Conservation (phyloP, 2,888 invertebrate genomes). For the Halocaridina rubra region DNA sequence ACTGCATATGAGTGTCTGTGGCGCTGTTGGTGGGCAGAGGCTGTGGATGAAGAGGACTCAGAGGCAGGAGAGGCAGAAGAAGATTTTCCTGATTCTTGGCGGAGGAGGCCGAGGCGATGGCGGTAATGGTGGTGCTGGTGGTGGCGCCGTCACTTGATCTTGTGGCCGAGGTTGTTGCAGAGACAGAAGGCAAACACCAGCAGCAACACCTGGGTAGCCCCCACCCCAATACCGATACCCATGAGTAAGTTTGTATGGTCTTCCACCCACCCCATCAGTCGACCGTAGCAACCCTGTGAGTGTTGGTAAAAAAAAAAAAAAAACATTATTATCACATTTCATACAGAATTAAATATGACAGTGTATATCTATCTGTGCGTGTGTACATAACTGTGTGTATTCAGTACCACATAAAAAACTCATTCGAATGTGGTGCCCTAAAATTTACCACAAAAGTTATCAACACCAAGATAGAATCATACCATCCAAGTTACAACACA, state of each 20-base stretch:
- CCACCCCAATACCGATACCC: slow-evolving; percentile 53
- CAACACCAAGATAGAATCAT: too few species aligned
- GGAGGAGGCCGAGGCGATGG: not conserved
- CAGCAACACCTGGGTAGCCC: slow-evolving; percentile 20
- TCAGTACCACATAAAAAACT: too few species aligned
- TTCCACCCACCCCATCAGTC: slow-evolving; percentile 56
- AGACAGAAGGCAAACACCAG: slow-evolving; percentile 43
- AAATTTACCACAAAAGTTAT: too few species aligned
- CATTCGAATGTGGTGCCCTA: too few species aligned
- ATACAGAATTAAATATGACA: too few species aligned
- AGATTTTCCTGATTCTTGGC: not conserved
- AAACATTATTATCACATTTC: too few species aligned
- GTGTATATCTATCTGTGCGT: too few species aligned
- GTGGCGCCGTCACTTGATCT: slow-evolving; percentile 48
- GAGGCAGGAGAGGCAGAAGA: not conserved
- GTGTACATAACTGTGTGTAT: too few species aligned
- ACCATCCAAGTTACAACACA: too few species aligned
- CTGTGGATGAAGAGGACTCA: not conserved
- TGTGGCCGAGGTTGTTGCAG: slow-evolving; percentile 32
- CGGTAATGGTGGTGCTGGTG: slow-evolving; percentile 3
- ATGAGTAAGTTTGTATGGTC: slow-evolving; percentile 46
- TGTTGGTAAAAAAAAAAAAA: too few species aligned
- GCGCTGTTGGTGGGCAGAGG: not conserved
- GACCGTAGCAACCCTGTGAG: slow-evolving; percentile 56
- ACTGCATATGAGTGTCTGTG: too few species aligned